These are phyloP conservation scores for Atta cephalotes DNA, from an alignment of 1,140 invertebrate genomes.

Conservation along the genomic window DNA sequence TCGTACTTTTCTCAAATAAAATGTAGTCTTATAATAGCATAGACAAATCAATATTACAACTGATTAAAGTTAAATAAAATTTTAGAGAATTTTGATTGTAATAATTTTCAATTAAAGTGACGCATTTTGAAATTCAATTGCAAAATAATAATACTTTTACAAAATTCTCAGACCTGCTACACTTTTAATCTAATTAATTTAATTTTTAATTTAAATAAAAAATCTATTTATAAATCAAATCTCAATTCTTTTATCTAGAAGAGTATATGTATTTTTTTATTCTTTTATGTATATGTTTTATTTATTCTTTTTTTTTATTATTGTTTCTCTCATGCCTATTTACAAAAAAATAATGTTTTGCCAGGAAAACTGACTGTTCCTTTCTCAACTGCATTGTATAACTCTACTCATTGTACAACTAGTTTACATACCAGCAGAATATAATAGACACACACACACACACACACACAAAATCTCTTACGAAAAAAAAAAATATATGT, in stretches of 20 bases:
- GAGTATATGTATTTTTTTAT: no score
- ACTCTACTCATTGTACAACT: neutral
- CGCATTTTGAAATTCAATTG: neutral
- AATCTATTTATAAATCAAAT: neutral
- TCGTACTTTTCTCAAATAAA: slow-evolving; percentile 17
- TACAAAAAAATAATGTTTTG: neutral
- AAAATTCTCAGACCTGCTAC: neutral
- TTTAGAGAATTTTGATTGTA: neutral
- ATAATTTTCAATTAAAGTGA: neutral
- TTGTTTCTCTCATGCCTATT: neutral
- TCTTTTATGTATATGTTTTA: neutral
- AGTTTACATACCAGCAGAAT: neutral
- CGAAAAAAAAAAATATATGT: neutral
- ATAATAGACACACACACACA: neutral
- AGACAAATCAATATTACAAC: neutral
- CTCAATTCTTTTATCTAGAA: neutral
- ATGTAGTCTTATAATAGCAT: neutral
- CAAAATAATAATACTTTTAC: neutral
- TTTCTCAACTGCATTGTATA: slow-evolving; percentile 19
- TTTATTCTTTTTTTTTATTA: neutral
- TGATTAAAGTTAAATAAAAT: neutral
- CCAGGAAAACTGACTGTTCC: slow-evolving; percentile 3
- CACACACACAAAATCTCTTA: neutral
- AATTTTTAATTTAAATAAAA: no score
- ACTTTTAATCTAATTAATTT: neutral